Evolutionary conservation across 2,797 vertebrate genomes (phyloP).

Genomic region (Cyclopterus lumpus): DNA sequence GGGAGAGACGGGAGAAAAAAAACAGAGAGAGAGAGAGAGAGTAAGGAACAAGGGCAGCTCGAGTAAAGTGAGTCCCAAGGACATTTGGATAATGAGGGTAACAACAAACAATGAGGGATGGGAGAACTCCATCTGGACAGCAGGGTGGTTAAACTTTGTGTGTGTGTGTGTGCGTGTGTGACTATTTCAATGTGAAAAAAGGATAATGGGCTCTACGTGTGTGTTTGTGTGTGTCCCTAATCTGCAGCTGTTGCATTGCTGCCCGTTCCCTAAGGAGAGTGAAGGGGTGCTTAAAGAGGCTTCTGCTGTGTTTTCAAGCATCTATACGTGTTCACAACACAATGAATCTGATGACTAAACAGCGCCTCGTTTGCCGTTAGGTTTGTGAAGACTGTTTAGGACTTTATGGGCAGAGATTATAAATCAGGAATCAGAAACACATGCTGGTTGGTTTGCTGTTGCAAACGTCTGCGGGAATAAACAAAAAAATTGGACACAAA

Average conservation of each 20-base stretch:
- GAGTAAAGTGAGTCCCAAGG: constrained; percentile 47
- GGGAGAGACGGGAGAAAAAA: constrained; percentile 37
- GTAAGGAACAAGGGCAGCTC: constrained; percentile 34
- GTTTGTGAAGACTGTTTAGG: constrained; percentile 8
- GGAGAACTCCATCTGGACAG: constrained; percentile 54
- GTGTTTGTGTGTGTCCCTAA: constrained; percentile 18
- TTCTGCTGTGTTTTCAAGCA: constrained; percentile 22
- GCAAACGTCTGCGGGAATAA: constrained; percentile 11
- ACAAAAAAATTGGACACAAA: constrained; percentile 16
- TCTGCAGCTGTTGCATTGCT: constrained; percentile 48
- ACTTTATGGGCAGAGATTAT: background rate
- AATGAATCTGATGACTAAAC: constrained; percentile 15
- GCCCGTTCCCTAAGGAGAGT: constrained; percentile 15
- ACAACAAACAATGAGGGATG: constrained; percentile 44
- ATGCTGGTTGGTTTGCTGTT: constrained; percentile 20
- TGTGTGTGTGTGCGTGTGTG: background rate
- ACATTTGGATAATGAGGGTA: constrained; percentile 53
- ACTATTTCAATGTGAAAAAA: constrained; percentile 17
- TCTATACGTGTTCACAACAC: constrained; percentile 26
- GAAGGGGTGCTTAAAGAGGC: constrained; percentile 14
- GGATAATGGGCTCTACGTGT: background rate
- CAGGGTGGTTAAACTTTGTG: constrained; percentile 4
- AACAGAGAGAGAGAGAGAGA: constrained; percentile 35
- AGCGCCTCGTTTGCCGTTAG: constrained; percentile 7
- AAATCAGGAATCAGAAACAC: constrained; percentile 11